A percentile compares a stretch with the other conserved stretches of the same genome.
phyloP scores from a whole-genome alignment of 2,113 vertebrate species.

The Antechinus flavipes region DNA sequence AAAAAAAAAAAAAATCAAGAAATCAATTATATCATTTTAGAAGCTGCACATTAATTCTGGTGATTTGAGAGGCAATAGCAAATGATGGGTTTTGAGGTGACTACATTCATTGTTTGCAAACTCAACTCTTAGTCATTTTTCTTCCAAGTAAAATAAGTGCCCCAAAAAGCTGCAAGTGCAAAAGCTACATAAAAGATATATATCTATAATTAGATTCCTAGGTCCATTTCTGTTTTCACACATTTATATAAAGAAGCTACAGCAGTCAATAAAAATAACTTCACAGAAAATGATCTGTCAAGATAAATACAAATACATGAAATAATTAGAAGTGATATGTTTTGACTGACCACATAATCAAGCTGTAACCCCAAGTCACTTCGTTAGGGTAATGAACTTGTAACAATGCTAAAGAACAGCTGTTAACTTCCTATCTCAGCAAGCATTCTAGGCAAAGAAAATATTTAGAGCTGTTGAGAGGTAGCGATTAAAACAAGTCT shows the following conservation, averaged over 20 bases:
- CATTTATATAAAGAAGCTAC: conserved; percentile 11
- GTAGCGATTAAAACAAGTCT: neutral
- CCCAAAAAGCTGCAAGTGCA: neutral
- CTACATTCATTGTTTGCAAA: neutral
- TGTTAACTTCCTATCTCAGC: neutral
- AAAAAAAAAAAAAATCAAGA: conserved; percentile 50
- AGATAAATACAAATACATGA: neutral
- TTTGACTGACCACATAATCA: conserved; percentile 5
- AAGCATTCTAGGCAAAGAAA: conserved; percentile 22
- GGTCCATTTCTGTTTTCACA: neutral
- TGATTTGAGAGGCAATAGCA: conserved; percentile 8
- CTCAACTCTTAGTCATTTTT: neutral
- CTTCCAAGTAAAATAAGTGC: conserved; percentile 17
- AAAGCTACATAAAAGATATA: neutral
- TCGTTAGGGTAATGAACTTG: neutral
- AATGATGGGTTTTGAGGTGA: neutral
- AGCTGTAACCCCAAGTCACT: conserved; percentile 4
- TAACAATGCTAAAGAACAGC: neutral
- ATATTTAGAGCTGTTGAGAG: neutral
- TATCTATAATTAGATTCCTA: neutral
- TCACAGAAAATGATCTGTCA: conserved; percentile 9
- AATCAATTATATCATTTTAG: conserved; percentile 1
- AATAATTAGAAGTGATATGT: neutral
- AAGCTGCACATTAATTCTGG: neutral
- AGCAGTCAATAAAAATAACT: neutral